Conservation (phyloP, 2,113 vertebrate species). For the Hemicordylus capensis region DNA sequence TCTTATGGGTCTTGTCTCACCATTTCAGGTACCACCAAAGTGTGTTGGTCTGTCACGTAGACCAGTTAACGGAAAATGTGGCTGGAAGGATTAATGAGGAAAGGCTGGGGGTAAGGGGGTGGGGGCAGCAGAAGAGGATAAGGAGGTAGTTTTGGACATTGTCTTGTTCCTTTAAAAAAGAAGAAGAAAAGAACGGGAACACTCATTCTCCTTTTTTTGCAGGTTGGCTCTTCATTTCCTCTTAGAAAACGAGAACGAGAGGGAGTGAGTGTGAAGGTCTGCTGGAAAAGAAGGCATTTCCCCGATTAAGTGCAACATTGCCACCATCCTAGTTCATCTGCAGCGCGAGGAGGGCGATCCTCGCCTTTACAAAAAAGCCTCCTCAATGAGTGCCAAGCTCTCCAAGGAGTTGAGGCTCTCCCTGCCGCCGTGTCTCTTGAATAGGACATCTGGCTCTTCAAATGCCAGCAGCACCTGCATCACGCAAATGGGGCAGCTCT, state of each 20-base stretch:
- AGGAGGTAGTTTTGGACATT: constrained; percentile 10
- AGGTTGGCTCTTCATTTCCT: constrained; percentile 63
- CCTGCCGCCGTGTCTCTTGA: constrained; percentile 83
- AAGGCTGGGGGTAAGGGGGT: not conserved
- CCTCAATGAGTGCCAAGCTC: constrained; percentile 87
- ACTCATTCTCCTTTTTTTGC: constrained; percentile 70
- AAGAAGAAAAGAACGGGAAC: too few species aligned
- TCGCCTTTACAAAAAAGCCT: constrained; percentile 68
- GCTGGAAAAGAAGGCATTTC: not conserved
- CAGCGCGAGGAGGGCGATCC: constrained; percentile 63
- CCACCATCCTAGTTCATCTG: constrained; percentile 31
- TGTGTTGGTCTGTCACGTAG: not conserved
- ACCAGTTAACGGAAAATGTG: not conserved
- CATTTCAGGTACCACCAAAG: not conserved
- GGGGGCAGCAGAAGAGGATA: constrained; percentile 33
- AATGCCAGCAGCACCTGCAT: constrained; percentile 84
- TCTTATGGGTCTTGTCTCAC: not conserved
- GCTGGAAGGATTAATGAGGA: not conserved
- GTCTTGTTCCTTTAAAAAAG: not conserved
- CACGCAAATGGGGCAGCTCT: constrained; percentile 87
- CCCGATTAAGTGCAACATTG: constrained; percentile 6
- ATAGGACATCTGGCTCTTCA: constrained; percentile 78
- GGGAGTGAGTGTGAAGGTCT: constrained; percentile 40
- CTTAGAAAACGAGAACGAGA: constrained; percentile 15
- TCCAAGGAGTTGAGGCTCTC: constrained; percentile 85